Percentiles rank a stretch among this genome's conserved stretches.
Evolutionary conservation across 2,888 invertebrate genomes (phyloP).

Genomic region (Coleophora deauratella): DNA sequence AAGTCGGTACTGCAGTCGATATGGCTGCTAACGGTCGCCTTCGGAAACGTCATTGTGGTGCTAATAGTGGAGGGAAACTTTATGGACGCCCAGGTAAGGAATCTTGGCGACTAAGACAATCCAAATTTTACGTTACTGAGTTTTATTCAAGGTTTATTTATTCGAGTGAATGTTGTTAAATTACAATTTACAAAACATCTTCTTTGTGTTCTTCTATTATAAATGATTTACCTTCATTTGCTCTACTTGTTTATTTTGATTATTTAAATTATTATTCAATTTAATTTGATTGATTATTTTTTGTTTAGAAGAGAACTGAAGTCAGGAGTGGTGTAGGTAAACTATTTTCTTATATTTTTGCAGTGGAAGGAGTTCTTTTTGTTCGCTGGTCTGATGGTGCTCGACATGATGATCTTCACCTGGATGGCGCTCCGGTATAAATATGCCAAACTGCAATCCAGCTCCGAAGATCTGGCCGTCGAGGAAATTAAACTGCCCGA

Average conservation of each 20-base stretch:
- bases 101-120: no score
- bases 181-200: no score
- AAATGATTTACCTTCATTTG: no score
- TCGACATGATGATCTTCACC: conserved; percentile 88
- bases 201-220: no score
- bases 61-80: conserved; percentile 86
- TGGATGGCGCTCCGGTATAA: conserved; percentile 86
- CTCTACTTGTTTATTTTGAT: no score
- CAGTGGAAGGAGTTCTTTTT: conserved; percentile 91
- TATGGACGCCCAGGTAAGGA: conserved; percentile 82
- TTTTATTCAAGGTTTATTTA: no score
- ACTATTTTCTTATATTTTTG: conserved; percentile 7
- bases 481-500: conserved; percentile 50
- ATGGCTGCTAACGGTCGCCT: conserved; percentile 93
- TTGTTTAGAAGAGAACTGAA: no score
- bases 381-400: conserved; percentile 88
- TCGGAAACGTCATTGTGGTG: conserved; percentile 95
- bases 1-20: conserved; percentile 94
- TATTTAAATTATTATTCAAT: no score
- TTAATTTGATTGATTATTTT: no score
- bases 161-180: no score
- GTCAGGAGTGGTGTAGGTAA: no score
- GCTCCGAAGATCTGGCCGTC: conserved; percentile 37
- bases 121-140: no score
- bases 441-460: conserved; percentile 70